These are phyloP conservation scores for Sthenelais limicola DNA, from an alignment of 2,888 invertebrate species.

Conservation along the genomic window DNA sequence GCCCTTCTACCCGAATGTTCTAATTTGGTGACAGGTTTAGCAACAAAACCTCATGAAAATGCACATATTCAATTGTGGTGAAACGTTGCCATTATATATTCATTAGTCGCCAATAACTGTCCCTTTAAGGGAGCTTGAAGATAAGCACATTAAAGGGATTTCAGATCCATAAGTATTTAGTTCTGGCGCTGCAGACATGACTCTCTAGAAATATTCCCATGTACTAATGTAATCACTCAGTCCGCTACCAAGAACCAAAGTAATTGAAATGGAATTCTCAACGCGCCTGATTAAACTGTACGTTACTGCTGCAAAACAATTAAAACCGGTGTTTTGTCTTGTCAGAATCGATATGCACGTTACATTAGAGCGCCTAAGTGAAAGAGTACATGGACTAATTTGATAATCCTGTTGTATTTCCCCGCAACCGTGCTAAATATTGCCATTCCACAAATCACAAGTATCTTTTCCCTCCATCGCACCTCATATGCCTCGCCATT, in stretches of 20 bases:
- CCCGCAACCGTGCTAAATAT: no score
- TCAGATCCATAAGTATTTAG: background rate
- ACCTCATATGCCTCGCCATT: no score
- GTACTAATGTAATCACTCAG: conserved; percentile 22
- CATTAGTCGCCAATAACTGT: conserved; percentile 3
- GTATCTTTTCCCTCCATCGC: no score
- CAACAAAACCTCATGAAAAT: conserved; percentile 30
- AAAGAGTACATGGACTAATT: conserved; percentile 7
- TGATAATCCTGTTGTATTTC: no score
- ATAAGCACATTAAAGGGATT: conserved; percentile 11
- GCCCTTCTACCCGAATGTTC: no score
- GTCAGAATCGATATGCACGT: conserved; percentile 28
- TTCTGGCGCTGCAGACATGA: background rate
- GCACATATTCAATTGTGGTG: conserved; percentile 28
- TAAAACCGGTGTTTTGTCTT: conserved; percentile 33
- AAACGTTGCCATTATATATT: no score
- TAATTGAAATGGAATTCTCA: conserved; percentile 34
- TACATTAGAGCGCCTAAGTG: conserved; percentile 30
- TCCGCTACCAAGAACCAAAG: background rate
- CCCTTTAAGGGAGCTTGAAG: background rate
- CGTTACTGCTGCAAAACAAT: conserved; percentile 17
- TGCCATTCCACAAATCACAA: no score
- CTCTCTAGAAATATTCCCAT: conserved; percentile 13
- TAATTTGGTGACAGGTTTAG: no score
- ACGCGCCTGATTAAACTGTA: background rate